Conservation (phyloP, 92 coral and sea anemone species). For the Desmophyllum pertusum region DNA sequence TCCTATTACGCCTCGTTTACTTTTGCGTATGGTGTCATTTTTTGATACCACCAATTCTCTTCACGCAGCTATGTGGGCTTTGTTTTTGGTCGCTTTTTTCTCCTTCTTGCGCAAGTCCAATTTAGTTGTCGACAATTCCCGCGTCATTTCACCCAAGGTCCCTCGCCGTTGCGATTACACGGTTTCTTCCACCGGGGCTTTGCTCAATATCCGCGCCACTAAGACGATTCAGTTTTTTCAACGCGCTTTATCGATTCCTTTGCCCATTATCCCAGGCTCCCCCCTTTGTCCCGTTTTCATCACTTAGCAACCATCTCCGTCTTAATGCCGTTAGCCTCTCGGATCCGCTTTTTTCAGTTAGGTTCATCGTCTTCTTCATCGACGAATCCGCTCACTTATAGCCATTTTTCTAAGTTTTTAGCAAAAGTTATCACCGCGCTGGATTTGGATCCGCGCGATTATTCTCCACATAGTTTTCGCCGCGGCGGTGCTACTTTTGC, state of each 20-base stretch:
- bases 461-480: conserved; percentile 20
- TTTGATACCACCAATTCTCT: not conserved
- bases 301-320: not conserved
- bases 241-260: not conserved
- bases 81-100: conserved; percentile 11
- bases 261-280: not conserved
- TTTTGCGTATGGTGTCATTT: conserved; percentile 7
- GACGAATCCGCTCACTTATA: not conserved
- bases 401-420: conserved; percentile 9
- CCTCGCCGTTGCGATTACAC: conserved; percentile 5
- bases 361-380: not conserved
- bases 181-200: not conserved
- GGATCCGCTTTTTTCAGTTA: conserved; percentile 16
- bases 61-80: conserved; percentile 27
- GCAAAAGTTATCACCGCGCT: not conserved
- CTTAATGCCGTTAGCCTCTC: not conserved
- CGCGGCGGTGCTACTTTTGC: conserved; percentile 19
- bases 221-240: conserved; percentile 27
- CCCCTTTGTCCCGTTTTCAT: conserved; percentile 16
- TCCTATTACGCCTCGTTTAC: conserved; percentile 30
- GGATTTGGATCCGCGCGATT: not conserved
- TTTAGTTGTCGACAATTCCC: not conserved
- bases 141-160: conserved; percentile 4
- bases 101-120: conserved; percentile 18
- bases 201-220: conserved; percentile 23